Conservation (phyloP, 1,140 invertebrate genomes). For the Zaprionus ghesquierei region DNA sequence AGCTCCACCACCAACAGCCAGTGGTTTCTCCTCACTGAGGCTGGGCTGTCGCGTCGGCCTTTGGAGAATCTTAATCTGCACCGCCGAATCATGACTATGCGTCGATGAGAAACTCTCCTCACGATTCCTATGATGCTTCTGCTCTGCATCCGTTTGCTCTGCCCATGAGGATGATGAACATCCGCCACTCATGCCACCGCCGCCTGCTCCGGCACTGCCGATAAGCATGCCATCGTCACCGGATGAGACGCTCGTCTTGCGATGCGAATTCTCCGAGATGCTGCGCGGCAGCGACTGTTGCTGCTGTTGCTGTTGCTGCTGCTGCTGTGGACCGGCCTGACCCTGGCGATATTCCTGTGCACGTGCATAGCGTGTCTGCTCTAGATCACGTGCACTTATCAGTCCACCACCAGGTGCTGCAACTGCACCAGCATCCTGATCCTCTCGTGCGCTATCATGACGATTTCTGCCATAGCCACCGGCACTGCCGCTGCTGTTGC, state of each 20-base stretch:
- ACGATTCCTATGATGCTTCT: slow-evolving; percentile 68
- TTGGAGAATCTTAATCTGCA: slow-evolving; percentile 80
- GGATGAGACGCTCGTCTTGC: slow-evolving; percentile 79
- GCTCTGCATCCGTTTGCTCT: slow-evolving; percentile 78
- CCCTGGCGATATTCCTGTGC: slow-evolving; percentile 37
- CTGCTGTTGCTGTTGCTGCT: slow-evolving; percentile 42
- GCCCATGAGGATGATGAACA: slow-evolving; percentile 70
- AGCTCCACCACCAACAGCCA: slow-evolving; percentile 15
- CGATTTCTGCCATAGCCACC: slow-evolving; percentile 68
- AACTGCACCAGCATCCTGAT: slow-evolving; percentile 54
- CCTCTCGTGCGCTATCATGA: slow-evolving; percentile 71
- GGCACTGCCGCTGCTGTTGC: slow-evolving; percentile 18
- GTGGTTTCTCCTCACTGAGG: slow-evolving; percentile 64
- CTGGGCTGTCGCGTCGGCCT: slow-evolving; percentile 72
- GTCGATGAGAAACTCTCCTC: slow-evolving; percentile 77
- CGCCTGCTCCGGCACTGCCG: not conserved
- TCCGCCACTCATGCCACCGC: not conserved
- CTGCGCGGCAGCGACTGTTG: slow-evolving; percentile 72
- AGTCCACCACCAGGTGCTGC: not conserved
- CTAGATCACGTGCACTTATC: slow-evolving; percentile 36
- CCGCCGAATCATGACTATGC: slow-evolving; percentile 76
- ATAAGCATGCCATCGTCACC: slow-evolving; percentile 55
- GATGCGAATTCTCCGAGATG: slow-evolving; percentile 80
- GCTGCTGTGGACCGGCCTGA: not conserved
- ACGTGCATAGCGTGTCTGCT: slow-evolving; percentile 48